Conservation (phyloP, 1,140 invertebrate species). For the Drosophila mauritiana region DNA sequence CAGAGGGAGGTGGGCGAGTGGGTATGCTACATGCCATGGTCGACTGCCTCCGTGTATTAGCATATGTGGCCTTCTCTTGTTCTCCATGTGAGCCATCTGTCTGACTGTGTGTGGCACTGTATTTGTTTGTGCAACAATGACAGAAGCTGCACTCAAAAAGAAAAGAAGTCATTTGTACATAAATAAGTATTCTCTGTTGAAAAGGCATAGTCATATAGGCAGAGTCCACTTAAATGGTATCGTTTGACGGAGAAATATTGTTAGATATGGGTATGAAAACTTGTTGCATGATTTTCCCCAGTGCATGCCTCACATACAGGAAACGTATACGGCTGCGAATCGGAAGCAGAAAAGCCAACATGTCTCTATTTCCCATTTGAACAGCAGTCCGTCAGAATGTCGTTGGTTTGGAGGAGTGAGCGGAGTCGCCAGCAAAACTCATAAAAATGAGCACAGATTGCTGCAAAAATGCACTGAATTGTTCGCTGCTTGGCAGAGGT, state of each 20-base stretch:
- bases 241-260: too few relatives aligned
- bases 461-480: constrained; percentile 60
- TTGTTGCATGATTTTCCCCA: not conserved
- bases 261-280: too few relatives aligned
- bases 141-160: constrained; percentile 20
- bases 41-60: constrained; percentile 72
- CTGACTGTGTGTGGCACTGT: constrained; percentile 10
- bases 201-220: too few relatives aligned
- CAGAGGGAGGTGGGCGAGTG: not conserved
- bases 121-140: constrained; percentile 66
- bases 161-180: not conserved
- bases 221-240: too few relatives aligned
- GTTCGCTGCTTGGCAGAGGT: constrained; percentile 25
- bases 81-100: constrained; percentile 22
- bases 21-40: constrained; percentile 47
- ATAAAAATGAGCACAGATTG: constrained; percentile 66
- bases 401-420: constrained; percentile 30
- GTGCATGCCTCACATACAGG: constrained; percentile 16
- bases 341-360: constrained; percentile 80
- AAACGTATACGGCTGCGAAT: constrained; percentile 70
- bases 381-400: constrained; percentile 49
- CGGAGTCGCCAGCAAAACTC: constrained; percentile 68
- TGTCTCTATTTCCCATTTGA: constrained; percentile 80
- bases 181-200: too few relatives aligned
- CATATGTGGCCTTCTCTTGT: constrained; percentile 69